phyloP scores from a whole-genome alignment of 2,797 vertebrate genomes.

The Trachurus trachurus region DNA sequence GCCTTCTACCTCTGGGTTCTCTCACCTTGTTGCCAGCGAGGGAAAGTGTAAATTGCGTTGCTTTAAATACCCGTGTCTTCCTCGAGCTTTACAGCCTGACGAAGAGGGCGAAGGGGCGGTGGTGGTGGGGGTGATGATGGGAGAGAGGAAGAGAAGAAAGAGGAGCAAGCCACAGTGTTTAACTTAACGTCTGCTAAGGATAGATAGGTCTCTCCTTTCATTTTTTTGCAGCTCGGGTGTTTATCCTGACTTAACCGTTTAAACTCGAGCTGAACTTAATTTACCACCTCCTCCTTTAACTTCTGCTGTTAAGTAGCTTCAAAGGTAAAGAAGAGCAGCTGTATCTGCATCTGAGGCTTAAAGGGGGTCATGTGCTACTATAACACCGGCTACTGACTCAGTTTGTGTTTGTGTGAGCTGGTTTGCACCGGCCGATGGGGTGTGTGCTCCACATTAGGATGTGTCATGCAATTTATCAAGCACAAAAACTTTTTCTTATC shows the following conservation, averaged over 20 bases:
- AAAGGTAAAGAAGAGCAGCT: conserved; percentile 45
- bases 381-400: not conserved
- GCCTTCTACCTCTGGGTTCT: conserved; percentile 51
- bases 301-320: conserved; percentile 59
- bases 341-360: conserved; percentile 52
- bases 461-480: not conserved
- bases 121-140: not conserved
- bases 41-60: conserved; percentile 83
- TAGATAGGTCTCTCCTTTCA: conserved; percentile 66
- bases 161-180: conserved; percentile 57
- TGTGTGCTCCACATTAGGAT: not conserved
- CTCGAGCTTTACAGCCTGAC: conserved; percentile 61
- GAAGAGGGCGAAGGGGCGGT: not conserved
- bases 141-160: conserved; percentile 51
- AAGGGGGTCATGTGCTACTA: conserved; percentile 11
- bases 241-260: conserved; percentile 70
- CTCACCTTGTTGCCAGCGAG: conserved; percentile 62
- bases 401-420: conserved; percentile 30
- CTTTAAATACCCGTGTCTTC: conserved; percentile 85
- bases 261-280: conserved; percentile 71
- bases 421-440: not conserved
- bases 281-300: conserved; percentile 53
- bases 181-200: conserved; percentile 66
- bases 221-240: conserved; percentile 50
- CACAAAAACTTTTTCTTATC: conserved; percentile 25